phyloP scores from a whole-genome alignment of 2,113 vertebrate genomes.

The Neoarius graeffei region DNA sequence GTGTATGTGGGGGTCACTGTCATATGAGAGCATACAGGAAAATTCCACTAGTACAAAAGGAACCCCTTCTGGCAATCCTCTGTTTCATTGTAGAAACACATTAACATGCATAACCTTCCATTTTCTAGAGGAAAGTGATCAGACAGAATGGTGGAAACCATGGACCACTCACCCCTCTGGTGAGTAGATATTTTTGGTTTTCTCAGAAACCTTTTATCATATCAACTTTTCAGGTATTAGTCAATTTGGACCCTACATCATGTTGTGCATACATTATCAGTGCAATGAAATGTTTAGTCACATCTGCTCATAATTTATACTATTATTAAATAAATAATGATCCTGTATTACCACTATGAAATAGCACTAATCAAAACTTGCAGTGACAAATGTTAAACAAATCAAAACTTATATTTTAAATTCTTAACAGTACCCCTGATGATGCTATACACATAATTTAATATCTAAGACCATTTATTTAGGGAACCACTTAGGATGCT shows the following conservation, averaged over 20 bases:
- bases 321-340: background rate
- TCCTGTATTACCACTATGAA: background rate
- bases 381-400: background rate
- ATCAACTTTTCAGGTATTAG: background rate
- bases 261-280: background rate
- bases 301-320: background rate
- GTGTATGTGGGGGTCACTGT: background rate
- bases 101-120: background rate
- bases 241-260: background rate
- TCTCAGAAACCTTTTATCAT: background rate
- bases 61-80: background rate
- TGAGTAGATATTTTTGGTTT: constrained; percentile 42
- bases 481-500: background rate
- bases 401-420: background rate
- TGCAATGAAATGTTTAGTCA: background rate
- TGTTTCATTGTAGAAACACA: background rate
- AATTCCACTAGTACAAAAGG: background rate
- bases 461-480: background rate
- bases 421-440: background rate
- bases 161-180: constrained; percentile 66
- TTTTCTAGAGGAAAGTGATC: constrained; percentile 59
- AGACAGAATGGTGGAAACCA: constrained; percentile 70
- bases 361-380: background rate
- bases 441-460: background rate
- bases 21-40: background rate